A percentile compares a stretch with the other conserved stretches of the same genome.
Conservation (phyloP, 2,888 invertebrate genomes). For the Caradrina kadenii region DNA sequence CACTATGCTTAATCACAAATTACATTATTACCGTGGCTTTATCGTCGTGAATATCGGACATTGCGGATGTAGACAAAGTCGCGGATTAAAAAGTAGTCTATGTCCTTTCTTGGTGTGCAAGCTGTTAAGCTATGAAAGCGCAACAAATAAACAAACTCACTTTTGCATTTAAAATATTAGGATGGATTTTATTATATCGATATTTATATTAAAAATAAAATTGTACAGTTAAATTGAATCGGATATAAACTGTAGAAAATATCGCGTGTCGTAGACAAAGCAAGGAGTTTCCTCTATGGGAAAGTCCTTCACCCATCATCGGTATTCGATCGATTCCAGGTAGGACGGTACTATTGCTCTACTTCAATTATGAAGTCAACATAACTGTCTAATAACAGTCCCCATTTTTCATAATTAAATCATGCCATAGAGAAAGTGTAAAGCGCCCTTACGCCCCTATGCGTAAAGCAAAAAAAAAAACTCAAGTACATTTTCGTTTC, state of each 20-base stretch:
- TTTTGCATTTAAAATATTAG: no score
- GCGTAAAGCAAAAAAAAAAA: slow-evolving; percentile 38
- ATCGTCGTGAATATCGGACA: no score
- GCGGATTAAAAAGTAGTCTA: no score
- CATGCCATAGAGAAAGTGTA: slow-evolving; percentile 4
- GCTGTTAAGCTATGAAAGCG: no score
- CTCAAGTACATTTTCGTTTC: slow-evolving; percentile 14
- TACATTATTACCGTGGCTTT: no score
- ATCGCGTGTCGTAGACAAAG: slow-evolving; percentile 5
- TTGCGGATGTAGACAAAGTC: no score
- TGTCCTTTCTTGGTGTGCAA: no score
- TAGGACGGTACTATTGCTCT: not conserved
- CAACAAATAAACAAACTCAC: no score
- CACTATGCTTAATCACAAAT: not conserved
- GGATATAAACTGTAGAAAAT: not conserved
- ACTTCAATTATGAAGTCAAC: not conserved
- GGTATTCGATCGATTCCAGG: slow-evolving; percentile 6
- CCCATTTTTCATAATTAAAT: slow-evolving; percentile 1
- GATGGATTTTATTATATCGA: not conserved
- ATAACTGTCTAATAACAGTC: not conserved
- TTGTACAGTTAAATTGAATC: not conserved
- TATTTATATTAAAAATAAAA: no score
- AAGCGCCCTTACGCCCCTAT: not conserved
- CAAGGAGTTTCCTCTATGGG: slow-evolving; percentile 27
- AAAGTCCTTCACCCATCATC: slow-evolving; percentile 24